Conservation (phyloP, 2,797 vertebrate species). For the Rhinella marina region DNA sequence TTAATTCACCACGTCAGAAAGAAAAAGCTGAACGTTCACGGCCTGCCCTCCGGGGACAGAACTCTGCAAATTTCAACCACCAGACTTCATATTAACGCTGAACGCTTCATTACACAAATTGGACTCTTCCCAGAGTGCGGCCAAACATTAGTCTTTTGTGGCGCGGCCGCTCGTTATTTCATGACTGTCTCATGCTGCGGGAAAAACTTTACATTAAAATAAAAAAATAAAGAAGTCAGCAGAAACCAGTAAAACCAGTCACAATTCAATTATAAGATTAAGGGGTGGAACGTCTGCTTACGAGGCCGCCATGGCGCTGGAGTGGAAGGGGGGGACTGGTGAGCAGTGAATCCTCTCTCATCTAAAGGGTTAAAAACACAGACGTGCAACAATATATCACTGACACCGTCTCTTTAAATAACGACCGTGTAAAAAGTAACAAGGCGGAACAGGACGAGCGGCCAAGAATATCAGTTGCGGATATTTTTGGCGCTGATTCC, state of each 20-base stretch:
- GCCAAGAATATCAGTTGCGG: not conserved
- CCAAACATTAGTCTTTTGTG: not conserved
- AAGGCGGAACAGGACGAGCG: not conserved
- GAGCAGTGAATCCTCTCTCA: not conserved
- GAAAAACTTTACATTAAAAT: slow-evolving; percentile 38
- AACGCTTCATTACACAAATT: slow-evolving; percentile 38
- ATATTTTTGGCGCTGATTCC: not conserved
- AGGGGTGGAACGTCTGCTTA: not conserved
- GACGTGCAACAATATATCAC: not conserved
- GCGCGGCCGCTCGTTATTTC: not conserved
- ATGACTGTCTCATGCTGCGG: not conserved
- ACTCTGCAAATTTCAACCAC: not conserved
- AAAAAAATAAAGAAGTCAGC: not conserved
- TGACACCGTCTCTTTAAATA: slow-evolving; percentile 27
- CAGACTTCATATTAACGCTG: slow-evolving; percentile 16
- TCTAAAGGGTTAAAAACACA: not conserved
- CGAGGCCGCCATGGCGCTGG: not conserved
- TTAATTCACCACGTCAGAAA: not conserved
- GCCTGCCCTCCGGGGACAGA: not conserved
- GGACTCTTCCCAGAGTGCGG: not conserved
- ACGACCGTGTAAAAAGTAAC: not conserved
- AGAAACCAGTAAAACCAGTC: slow-evolving; percentile 34
- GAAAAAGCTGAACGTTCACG: not conserved
- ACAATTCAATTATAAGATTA: slow-evolving; percentile 2
- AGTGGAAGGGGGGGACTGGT: not conserved